Evolutionary conservation across 2,113 vertebrate genomes (phyloP), one percentile per base, ranked within the genome.

Genomic region (Malaclemys terrapin): DNA sequence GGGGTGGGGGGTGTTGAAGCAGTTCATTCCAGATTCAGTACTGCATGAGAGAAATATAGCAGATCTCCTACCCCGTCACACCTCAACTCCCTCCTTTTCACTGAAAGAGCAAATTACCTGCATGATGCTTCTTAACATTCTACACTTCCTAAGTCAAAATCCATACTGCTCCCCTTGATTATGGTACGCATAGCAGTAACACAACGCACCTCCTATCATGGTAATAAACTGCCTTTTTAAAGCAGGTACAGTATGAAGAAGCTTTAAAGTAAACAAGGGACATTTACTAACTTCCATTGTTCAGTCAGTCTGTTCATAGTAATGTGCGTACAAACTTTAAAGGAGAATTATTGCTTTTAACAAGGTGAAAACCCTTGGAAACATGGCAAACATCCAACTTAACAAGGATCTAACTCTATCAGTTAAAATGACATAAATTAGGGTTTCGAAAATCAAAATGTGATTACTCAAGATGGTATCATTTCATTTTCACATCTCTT

Each of bases 281-380:
- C 89, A 97, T 92, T 50, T 49, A 93, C 8, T 49, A 92, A 94
- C 69, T 97, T 93, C 91, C 85, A 94, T 89, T 93, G 88, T 35
- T 92, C 53, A 88, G 35, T 83, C 89, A 49, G 57, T 89, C 62
- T 31, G 93, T 85, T 96, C 87, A 85, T 52, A 50, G 42, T 53
- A 84, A 91, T 89, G 94, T 94, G 97, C 75, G 85, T 93, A 95
- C 20, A 85, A 93, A 85, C 88, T 82, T 85, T 94, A 82, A 97
- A 96, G 89, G 87, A 97, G 88, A 89, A 98, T 97, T 98, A 98
- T 98, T 98, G 98, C 97, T 98, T 97, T 97, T 91, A 96, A 87
- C 89, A 98, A 96, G 89, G 95, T 90, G n/a, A 94, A 97, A 96
- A 97, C 89, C 87, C 97, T 96, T 96, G 97, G 95, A 98, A 98